phyloP scores from a whole-genome alignment of 1,140 invertebrate genomes.

The Pseudomyrmex dendroicus region DNA sequence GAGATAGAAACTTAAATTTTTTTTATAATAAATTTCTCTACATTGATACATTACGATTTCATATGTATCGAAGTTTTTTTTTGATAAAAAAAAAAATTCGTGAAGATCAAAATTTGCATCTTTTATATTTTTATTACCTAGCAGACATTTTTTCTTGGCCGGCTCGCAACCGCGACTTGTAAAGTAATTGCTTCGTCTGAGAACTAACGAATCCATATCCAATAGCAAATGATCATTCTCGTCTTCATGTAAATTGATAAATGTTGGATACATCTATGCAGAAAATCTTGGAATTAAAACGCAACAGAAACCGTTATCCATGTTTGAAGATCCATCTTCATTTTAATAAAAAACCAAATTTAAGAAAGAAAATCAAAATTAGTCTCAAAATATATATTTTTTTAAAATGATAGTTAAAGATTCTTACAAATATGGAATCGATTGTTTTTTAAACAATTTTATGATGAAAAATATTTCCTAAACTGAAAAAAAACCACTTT shows the following conservation, averaged over 20 bases:
- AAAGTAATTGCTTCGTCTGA: conserved; percentile 67
- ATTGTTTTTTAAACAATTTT: too few relatives aligned
- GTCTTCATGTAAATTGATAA: conserved; percentile 65
- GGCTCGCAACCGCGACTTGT: conserved; percentile 70
- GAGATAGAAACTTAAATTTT: too few relatives aligned
- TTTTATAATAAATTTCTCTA: too few relatives aligned
- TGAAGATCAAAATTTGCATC: not conserved
- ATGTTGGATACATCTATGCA: conserved; percentile 65
- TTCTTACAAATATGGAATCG: too few relatives aligned
- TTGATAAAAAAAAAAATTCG: not conserved
- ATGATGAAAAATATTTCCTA: too few relatives aligned
- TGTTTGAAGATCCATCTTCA: not conserved
- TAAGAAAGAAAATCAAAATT: conserved; percentile 22
- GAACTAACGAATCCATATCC: conserved; percentile 80
- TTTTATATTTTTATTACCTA: conserved; percentile 73
- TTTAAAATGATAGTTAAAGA: too few relatives aligned
- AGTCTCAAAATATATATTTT: too few relatives aligned
- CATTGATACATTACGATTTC: too few relatives aligned
- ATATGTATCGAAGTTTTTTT: not conserved
- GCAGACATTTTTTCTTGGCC: conserved; percentile 76
- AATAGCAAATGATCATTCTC: conserved; percentile 78
- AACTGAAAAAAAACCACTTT: too few relatives aligned
- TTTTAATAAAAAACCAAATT: not conserved
- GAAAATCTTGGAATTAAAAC: not conserved
- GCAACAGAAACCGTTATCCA: too few relatives aligned